Base-by-base conservation (phyloP, 2,113 vertebrate genomes). In the Channa argus region DNA sequence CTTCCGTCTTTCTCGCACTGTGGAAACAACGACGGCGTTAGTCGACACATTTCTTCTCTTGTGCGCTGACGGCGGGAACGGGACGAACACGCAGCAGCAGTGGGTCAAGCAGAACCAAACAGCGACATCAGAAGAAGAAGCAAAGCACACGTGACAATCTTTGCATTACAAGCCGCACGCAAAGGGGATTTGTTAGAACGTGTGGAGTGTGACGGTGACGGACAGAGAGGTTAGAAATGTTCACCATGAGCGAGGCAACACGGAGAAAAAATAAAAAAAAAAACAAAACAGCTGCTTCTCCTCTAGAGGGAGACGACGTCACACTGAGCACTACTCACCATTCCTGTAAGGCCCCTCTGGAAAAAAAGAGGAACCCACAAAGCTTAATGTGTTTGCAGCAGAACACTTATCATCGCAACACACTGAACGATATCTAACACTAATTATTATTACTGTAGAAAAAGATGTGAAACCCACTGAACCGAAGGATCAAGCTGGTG, bases 1-100 rank as follows among this genome's bases (percentile, higher is more conserved):
- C 88, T 92, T 94, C 61, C 91, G 63, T 75, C 92, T 94, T 5
- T 94, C 92, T 72, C 89, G 85, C 52, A 84, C 93, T 94, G 76
- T 4, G 76, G 78, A 80, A 60, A 83, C 5, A 79, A 77, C 80
- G 4, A n/a, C 36, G 0, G 33, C 9, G 7, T 14, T 14, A 5
- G 5, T 58, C 43, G 49, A 0, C 24, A 0, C 10, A 33, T 63
- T 5, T 36, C 0, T 15, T 24, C 41, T 49, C 10, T 34, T 41
- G 10, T 13, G 6, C 8, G 33, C 8, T 6, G 6, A 34, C 15
- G 37, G 36, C 52, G 37, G 41, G 0, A 53, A 43, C 58, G 54
- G 38, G 9, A 65, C 14, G 49, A 6, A 24, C 1, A 13, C 2
- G 47, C 9, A 73, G 13, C 45, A 58, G 36, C 47, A 0, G 10